These are phyloP conservation scores for Antigone vipio DNA, from an alignment of 2,113 vertebrate genomes.

Conservation along the genomic window DNA sequence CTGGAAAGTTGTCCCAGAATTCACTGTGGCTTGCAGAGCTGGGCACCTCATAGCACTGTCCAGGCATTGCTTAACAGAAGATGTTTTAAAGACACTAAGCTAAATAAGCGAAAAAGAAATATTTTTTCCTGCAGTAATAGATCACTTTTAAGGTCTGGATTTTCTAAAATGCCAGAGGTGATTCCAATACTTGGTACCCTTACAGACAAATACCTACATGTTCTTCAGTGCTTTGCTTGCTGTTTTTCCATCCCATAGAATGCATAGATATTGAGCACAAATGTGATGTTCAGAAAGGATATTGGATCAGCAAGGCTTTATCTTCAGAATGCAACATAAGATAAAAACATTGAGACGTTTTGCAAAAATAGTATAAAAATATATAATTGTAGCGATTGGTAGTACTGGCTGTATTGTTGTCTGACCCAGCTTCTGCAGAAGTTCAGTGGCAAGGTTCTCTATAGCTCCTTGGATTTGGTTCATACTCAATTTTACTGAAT, in stretches of 20 bases:
- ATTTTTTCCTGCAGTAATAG: neutral
- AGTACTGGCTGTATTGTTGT: neutral
- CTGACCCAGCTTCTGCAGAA: neutral
- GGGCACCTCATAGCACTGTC: neutral
- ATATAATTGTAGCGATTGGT: fast-evolving
- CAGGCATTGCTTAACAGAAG: neutral
- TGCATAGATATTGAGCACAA: neutral
- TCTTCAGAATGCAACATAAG: neutral
- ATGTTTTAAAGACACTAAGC: neutral
- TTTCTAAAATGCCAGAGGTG: neutral
- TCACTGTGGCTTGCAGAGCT: neutral
- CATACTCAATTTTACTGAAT: neutral
- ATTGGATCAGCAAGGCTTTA: neutral
- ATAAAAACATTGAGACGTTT: neutral
- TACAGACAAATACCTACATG: neutral
- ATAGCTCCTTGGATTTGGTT: neutral
- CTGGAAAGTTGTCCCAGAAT: neutral
- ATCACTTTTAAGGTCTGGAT: neutral
- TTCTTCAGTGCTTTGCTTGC: neutral
- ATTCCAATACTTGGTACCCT: neutral
- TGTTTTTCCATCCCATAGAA: neutral
- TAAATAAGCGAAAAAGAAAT: neutral
- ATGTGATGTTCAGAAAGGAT: neutral
- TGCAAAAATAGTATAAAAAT: neutral
- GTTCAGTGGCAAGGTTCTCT: neutral